Evolutionary conservation across 2,797 vertebrate species (phyloP), one percentile per base, ranked within the genome.

Genomic region (Natrix natrix): DNA sequence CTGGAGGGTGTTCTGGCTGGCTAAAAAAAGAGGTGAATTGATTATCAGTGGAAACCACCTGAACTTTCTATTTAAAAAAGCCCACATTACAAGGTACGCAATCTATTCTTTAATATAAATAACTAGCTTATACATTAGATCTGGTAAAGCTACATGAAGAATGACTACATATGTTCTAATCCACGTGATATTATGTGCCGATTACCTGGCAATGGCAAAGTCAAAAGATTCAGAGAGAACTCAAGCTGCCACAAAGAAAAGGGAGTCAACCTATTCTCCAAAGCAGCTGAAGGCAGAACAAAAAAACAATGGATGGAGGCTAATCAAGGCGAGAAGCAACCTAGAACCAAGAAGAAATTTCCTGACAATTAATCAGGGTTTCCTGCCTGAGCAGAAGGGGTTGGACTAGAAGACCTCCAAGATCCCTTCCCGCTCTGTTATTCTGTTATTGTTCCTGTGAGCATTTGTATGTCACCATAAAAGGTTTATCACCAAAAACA

Each of bases 121-220:
- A 32, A 17, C 37, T 4, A 83, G 90, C 24, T 57, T 48, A 7
- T 92, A 56, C 0, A 0, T 22, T 24, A 28, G 4, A 16, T 54
- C 48, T 63, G 93, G 60, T 20, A 55, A 93, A 92, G 93, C 93
- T 14, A 55, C 24, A 14, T 54, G 69, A 32, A 87, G 55, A 17
- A 74, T 74, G 66, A 74, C 57, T 94, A 92, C 66, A 66, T 20
- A 96, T 52, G 48, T 78, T 52, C 69, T 60, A 24, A 11, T 92
- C 0, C 3, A 59, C 0, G 93, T 57, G 26, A 89, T 91, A 95
- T 92, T 37, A 92, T 88, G 66, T 93, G 55, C 1, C 1, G 2
- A 59, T 96, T 92, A 91, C 87, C 91, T 56, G 54, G 69, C 93
- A 94, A 69, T 66, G 63, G 69, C 94, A 94, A 74, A 95, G 2